Conservation (phyloP, 2,797 vertebrate genomes). For the Tauraco hartlaubi region DNA sequence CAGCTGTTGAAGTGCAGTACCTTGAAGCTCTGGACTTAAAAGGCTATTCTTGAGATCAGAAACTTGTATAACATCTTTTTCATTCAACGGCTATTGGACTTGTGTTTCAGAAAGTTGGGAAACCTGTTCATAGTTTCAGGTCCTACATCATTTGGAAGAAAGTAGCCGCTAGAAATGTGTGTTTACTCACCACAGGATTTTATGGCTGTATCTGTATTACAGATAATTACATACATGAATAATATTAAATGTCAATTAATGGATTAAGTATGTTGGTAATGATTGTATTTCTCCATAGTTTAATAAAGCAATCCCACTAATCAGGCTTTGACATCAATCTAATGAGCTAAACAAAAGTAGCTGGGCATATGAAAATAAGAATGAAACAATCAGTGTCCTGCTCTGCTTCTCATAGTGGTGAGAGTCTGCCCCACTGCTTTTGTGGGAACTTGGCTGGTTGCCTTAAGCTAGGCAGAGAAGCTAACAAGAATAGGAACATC, state of each 20-base stretch:
- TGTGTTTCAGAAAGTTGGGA: not conserved
- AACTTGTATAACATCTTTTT: not conserved
- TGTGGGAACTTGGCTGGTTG: not conserved
- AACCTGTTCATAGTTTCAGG: not conserved
- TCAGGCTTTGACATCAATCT: not conserved
- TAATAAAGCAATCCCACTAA: not conserved
- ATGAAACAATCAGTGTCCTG: not conserved
- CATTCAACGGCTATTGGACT: not conserved
- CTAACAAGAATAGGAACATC: not conserved
- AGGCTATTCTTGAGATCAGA: not conserved
- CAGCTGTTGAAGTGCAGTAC: not conserved
- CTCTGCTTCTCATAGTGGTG: not conserved
- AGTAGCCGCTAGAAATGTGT: not conserved
- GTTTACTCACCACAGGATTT: not conserved
- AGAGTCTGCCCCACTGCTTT: not conserved
- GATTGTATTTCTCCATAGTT: not conserved
- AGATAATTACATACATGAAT: not conserved
- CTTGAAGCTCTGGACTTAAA: not conserved
- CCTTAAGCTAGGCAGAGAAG: not conserved
- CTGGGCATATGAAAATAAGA: not conserved
- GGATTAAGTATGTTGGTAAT: not conserved
- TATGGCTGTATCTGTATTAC: not conserved
- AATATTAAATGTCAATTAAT: not conserved
- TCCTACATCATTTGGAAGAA: not conserved
- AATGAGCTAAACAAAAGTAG: not conserved